These are phyloP conservation scores for Aphaenogaster rudis DNA, from an alignment of 1,140 invertebrate species.

Conservation along the genomic window DNA sequence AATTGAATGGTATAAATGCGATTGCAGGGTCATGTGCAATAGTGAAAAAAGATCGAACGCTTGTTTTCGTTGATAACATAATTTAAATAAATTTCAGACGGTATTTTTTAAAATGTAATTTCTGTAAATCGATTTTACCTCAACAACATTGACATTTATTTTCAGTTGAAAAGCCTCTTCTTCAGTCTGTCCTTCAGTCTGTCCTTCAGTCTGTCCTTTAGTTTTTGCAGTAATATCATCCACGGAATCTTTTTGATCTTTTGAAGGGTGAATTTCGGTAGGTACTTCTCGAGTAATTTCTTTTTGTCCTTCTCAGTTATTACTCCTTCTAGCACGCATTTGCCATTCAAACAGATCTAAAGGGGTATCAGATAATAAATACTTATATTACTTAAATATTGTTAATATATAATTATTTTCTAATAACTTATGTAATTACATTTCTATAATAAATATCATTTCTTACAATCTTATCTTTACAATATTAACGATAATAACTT, in stretches of 20 bases:
- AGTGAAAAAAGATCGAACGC: background rate
- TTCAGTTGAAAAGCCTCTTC: background rate
- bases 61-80: background rate
- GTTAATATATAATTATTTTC: constrained; percentile 1
- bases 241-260: constrained; percentile 19
- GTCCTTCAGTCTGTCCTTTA: background rate
- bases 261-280: constrained; percentile 22
- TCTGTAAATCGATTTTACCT: background rate
- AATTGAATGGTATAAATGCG: background rate
- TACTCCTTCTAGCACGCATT: constrained; percentile 56
- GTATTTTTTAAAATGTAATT: background rate
- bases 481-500: background rate
- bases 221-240: background rate
- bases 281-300: constrained; percentile 3
- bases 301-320: constrained; percentile 1
- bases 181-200: background rate
- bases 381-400: background rate
- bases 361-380: constrained; percentile 21
- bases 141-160: background rate
- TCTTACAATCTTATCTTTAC: background rate
- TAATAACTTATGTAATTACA: background rate
- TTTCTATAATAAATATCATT: background rate
- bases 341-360: constrained; percentile 60
- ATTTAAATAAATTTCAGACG: background rate
- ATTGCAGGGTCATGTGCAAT: background rate